Base-by-base conservation (phyloP, 2,888 invertebrate genomes). In the Orchestes rusci region DNA sequence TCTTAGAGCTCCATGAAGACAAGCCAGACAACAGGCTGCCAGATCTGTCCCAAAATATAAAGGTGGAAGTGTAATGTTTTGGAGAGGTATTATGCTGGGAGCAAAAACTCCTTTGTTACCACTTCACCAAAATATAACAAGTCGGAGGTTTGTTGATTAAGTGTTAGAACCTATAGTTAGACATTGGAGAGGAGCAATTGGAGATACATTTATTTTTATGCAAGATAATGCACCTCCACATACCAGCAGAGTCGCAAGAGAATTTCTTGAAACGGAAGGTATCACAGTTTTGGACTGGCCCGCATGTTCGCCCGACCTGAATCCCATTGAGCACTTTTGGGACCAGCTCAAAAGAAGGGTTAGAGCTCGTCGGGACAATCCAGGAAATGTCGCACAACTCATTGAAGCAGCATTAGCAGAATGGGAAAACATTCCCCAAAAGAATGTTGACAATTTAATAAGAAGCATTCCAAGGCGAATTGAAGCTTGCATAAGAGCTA, bases 1-100 rank as follows among this genome's bases (percentile, higher is more conserved):
- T 49, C 33, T 44, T 2, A 48, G 36, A 41, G 44, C 15, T 45
- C 28, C 19, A 30, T 44, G 37, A 35, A 48, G 45, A 40, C 45
- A 46, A 45, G 36, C 40, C 44, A 40, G 44, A 48, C 45, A 45
- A 19, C 30, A 35, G 18, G 28, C 32, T 45, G 48, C 45, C 27
- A 37, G 39, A 48, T 45, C 39, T 29, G 35, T 34, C 13, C 28
- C 42, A 44, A 48, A 42, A 51, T 48, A 34, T 23, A 39, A 45
- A 48, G 44, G 43, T 37, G 42, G 39, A 39, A 49, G 30, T 29
- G 44, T 33, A 33, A 23, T 37, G 37, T 37, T 37, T 13, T 37
- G 27, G 27, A 16, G 27, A 3, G 27, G 37, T 4, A 37, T 37
- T 27, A 20, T 37, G 37, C 15, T 27, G 27, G n/a, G 28, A 27